These are phyloP conservation scores for Hoplostethus mediterraneus DNA, from an alignment of 2,797 vertebrate species.

Conservation along the genomic window DNA sequence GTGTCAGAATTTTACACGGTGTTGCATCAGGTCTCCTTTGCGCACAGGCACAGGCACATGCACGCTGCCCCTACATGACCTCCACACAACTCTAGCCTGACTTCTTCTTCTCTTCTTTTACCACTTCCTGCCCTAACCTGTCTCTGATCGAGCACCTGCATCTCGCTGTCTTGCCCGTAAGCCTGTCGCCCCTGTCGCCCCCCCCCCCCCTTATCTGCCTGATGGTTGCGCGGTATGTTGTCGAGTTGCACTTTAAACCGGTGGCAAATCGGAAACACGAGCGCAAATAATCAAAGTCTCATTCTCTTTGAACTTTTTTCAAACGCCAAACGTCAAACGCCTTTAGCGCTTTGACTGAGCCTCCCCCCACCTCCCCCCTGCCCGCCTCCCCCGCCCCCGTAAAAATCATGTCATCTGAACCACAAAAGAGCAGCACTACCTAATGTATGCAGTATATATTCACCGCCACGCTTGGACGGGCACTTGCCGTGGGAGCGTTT, in stretches of 20 bases:
- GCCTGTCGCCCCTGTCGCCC: too few relatives aligned
- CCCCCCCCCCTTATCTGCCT: slow-evolving; percentile 6
- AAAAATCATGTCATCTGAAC: slow-evolving; percentile 20
- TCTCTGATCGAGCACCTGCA: slow-evolving; percentile 18
- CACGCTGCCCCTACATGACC: not conserved
- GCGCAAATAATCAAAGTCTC: slow-evolving; percentile 17
- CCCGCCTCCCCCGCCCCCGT: not conserved
- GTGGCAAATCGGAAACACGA: slow-evolving; percentile 18
- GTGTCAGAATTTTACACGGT: slow-evolving; percentile 31
- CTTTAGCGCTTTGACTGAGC: not conserved
- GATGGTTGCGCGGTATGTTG: slow-evolving; percentile 25
- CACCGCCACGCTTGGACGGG: slow-evolving; percentile 32
- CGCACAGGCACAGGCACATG: not conserved
- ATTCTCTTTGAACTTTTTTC: not conserved
- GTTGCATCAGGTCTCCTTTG: slow-evolving; percentile 33
- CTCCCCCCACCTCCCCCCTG: not conserved
- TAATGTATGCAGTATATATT: slow-evolving; percentile 54
- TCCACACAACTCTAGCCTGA: slow-evolving; percentile 3
- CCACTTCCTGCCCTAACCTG: slow-evolving; percentile 25
- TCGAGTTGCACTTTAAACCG: slow-evolving; percentile 15
- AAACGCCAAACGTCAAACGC: not conserved
- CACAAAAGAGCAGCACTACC: slow-evolving; percentile 19
- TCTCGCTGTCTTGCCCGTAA: not conserved
- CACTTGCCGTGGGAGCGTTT: slow-evolving; percentile 34
- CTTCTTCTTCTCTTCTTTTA: slow-evolving; percentile 33